Conservation (phyloP, 2,888 invertebrate genomes). For the Euplexia lucipara region DNA sequence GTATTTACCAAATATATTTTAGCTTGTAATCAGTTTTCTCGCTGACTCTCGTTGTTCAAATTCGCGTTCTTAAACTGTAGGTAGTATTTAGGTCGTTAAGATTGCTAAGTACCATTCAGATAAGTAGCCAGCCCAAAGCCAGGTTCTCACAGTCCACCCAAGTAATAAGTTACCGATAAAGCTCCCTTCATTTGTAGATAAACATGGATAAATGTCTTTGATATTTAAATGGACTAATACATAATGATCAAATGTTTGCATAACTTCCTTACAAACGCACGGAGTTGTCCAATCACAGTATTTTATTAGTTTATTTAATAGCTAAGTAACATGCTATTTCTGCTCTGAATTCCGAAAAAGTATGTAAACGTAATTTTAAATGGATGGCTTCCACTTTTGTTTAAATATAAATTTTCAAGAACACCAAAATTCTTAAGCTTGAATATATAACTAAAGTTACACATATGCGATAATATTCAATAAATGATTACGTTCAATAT, state of each 20-base stretch:
- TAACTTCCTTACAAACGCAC: slow-evolving; percentile 54
- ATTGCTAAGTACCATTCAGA: neutral
- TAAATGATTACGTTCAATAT: slow-evolving; percentile 60
- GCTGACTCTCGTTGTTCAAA: neutral
- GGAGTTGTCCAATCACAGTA: slow-evolving; percentile 63
- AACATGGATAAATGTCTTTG: slow-evolving; percentile 54
- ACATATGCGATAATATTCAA: slow-evolving; percentile 53
- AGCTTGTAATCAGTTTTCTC: neutral
- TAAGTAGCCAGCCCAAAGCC: slow-evolving; percentile 17
- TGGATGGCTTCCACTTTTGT: slow-evolving; percentile 63
- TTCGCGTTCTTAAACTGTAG: neutral
- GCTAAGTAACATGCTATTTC: slow-evolving; percentile 57
- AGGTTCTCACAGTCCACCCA: slow-evolving; percentile 17
- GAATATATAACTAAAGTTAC: slow-evolving; percentile 7
- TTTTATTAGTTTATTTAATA: slow-evolving; percentile 62
- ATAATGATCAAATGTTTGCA: slow-evolving; percentile 51
- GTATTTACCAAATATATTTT: no score
- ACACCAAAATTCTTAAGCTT: slow-evolving; percentile 31
- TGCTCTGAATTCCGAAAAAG: slow-evolving; percentile 43
- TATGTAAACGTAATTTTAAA: slow-evolving; percentile 54
- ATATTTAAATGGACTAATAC: slow-evolving; percentile 59
- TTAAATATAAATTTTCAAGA: slow-evolving; percentile 46
- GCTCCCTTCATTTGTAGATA: slow-evolving; percentile 44
- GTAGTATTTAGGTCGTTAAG: slow-evolving; percentile 7
- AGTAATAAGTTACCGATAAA: slow-evolving; percentile 38